phyloP scores from a whole-genome alignment of 2,797 vertebrate genomes.

The Botia kubotai region DNA sequence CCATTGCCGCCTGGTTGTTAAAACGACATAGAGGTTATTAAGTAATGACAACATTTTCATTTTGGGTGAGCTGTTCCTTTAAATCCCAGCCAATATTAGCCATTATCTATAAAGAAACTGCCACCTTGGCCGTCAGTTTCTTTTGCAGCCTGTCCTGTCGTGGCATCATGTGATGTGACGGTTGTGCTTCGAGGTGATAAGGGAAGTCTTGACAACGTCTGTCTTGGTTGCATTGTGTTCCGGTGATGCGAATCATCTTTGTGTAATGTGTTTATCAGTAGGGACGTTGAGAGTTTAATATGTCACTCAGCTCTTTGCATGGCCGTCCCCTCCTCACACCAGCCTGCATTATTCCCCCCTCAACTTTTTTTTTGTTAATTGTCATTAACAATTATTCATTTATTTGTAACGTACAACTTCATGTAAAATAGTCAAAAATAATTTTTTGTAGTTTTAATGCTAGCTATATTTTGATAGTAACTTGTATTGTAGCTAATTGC shows the following conservation, averaged over 20 bases:
- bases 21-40: background rate
- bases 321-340: conserved; percentile 14
- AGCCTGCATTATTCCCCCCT: conserved; percentile 34
- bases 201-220: conserved; percentile 14
- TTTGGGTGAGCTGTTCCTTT: background rate
- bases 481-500: too few relatives aligned
- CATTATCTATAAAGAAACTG: conserved; percentile 3
- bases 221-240: conserved; percentile 31
- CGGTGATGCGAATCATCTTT: conserved; percentile 15
- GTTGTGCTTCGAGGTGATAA: conserved; percentile 3
- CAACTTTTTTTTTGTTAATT: too few relatives aligned
- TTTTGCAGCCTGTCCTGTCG: background rate
- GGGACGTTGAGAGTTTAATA: conserved; percentile 34
- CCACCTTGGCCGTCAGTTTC: conserved; percentile 11
- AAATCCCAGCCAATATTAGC: background rate
- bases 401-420: too few relatives aligned
- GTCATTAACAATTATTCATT: too few relatives aligned
- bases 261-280: conserved; percentile 36
- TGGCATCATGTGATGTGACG: conserved; percentile 34
- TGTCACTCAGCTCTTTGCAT: conserved; percentile 25
- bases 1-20: too few relatives aligned
- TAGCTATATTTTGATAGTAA: too few relatives aligned
- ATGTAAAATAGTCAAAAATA: too few relatives aligned
- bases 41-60: background rate
- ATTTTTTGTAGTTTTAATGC: too few relatives aligned